Evolutionary conservation across 1,140 invertebrate species (phyloP).

Genomic region (Drosophila ercepeae): DNA sequence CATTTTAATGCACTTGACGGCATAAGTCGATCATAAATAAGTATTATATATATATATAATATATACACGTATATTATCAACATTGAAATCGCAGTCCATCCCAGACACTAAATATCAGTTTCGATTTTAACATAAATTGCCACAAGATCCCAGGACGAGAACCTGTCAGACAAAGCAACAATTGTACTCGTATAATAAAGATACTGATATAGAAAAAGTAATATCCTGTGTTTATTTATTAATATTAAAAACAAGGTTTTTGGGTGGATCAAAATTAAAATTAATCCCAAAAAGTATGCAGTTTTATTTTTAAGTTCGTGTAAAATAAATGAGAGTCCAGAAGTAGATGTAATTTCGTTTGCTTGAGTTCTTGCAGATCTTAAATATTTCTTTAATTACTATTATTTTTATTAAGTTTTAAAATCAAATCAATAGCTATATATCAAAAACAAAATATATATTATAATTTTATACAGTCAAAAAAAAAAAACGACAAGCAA

Average conservation of each 20-base stretch:
- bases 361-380: no score
- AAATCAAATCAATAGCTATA: no score
- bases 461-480: no score
- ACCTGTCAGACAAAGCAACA: slow-evolving; percentile 18
- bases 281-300: slow-evolving; percentile 12
- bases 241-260: background rate
- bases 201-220: slow-evolving; percentile 32
- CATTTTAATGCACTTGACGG: slow-evolving; percentile 32
- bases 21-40: slow-evolving; percentile 18
- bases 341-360: no score
- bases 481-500: no score
- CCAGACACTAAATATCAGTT: slow-evolving; percentile 28
- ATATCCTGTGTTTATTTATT: background rate
- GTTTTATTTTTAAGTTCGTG: background rate
- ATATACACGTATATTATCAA: slow-evolving; percentile 30
- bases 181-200: slow-evolving; percentile 53
- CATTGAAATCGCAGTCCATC: slow-evolving; percentile 52
- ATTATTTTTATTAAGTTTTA: no score
- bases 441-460: no score
- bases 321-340: no score
- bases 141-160: slow-evolving; percentile 14
- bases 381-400: no score
- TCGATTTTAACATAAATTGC: slow-evolving; percentile 16
- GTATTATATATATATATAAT: slow-evolving; percentile 33
- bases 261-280: background rate